Conservation (phyloP, 1,140 invertebrate species). For the Trichoplusia ni region DNA sequence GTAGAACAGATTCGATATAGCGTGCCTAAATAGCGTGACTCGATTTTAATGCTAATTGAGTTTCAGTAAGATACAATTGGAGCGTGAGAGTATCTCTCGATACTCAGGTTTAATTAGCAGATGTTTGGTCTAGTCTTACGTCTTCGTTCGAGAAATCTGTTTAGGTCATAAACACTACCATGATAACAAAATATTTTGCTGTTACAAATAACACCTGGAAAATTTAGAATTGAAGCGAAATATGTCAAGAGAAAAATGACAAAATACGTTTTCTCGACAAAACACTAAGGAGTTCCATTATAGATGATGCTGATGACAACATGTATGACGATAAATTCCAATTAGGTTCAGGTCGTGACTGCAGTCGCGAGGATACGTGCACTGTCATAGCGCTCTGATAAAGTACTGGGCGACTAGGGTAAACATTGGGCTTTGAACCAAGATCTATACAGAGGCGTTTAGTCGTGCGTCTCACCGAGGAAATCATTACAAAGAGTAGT, state of each 20-base stretch:
- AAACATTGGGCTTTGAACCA: conserved; percentile 8
- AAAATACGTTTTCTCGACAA: no score
- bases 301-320: background rate
- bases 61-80: conserved; percentile 49
- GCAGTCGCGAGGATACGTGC: conserved; percentile 24
- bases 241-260: no score
- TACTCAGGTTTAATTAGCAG: conserved; percentile 37
- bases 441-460: background rate
- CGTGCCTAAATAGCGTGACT: conserved; percentile 43
- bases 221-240: no score
- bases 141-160: conserved; percentile 4
- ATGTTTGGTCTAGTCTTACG: conserved; percentile 4
- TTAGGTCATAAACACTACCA: conserved; percentile 9
- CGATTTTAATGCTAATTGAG: conserved; percentile 49
- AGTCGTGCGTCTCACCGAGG: conserved; percentile 13
- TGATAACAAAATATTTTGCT: no score
- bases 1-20: conserved; percentile 57
- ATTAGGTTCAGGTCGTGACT: conserved; percentile 6
- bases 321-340: conserved; percentile 7
- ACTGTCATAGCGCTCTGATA: conserved; percentile 20
- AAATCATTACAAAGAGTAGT: conserved; percentile 5
- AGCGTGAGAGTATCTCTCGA: conserved; percentile 56
- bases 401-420: conserved; percentile 28
- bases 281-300: no score
- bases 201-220: no score